phyloP scores from a whole-genome alignment of 2,113 vertebrate species.

The Anhinga rufa region DNA sequence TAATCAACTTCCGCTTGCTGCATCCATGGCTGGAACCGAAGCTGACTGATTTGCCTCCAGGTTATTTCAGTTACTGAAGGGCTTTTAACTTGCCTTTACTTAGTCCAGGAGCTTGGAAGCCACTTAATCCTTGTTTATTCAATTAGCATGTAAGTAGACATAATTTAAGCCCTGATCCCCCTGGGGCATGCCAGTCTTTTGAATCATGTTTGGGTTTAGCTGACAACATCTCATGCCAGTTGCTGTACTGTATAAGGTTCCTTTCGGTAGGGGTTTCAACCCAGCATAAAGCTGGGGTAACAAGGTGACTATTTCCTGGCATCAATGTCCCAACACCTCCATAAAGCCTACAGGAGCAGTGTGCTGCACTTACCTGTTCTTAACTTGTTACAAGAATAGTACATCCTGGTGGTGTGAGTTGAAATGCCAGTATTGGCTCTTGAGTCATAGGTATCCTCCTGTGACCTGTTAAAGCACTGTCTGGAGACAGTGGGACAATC shows the following conservation, averaged over 20 bases:
- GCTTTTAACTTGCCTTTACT: neutral
- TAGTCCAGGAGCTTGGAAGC: neutral
- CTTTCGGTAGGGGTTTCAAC: neutral
- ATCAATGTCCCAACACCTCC: neutral
- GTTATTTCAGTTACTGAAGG: neutral
- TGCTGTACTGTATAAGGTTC: neutral
- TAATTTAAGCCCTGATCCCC: neutral
- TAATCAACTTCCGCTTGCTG: neutral
- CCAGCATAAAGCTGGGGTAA: neutral
- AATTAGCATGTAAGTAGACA: neutral
- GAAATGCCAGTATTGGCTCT: neutral
- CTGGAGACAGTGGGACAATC: neutral
- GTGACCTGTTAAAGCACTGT: neutral
- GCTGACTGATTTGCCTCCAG: neutral
- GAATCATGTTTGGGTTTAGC: neutral
- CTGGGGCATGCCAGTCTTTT: neutral
- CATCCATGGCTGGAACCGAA: neutral
- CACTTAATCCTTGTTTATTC: neutral
- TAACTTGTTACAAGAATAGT: neutral
- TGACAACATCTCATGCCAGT: too few relatives aligned
- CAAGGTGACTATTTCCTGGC: accelerated
- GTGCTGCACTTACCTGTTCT: neutral
- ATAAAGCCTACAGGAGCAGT: neutral
- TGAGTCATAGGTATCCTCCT: neutral
- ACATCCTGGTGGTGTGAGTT: neutral